Evolutionary conservation across 2,888 invertebrate species (phyloP).

Genomic region (Parnassius apollo): DNA sequence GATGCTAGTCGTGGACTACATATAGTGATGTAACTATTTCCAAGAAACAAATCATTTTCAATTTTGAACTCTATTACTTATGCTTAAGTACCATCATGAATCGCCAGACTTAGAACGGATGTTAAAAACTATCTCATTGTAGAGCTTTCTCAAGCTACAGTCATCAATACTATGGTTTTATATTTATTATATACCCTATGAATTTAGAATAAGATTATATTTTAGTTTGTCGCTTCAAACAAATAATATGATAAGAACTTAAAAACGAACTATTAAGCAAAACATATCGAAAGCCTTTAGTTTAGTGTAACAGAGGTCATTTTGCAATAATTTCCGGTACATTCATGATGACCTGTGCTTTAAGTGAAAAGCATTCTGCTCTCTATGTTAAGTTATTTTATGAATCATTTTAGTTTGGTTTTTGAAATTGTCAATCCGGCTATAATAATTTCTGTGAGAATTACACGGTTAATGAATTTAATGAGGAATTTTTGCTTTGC

Average conservation of each 20-base stretch:
- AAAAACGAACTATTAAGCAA: conserved; percentile 14
- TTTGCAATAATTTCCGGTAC: conserved; percentile 26
- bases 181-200: conserved; percentile 9
- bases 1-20: conserved; percentile 41
- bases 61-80: conserved; percentile 11
- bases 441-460: conserved; percentile 27
- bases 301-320: conserved; percentile 25
- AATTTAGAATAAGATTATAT: neutral
- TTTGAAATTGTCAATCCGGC: neutral
- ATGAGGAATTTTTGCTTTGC: conserved; percentile 21
- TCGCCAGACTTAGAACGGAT: conserved; percentile 1
- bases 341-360: neutral
- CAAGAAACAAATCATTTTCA: neutral
- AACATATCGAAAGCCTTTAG: conserved; percentile 18
- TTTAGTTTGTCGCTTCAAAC: neutral
- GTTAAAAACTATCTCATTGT: conserved; percentile 14
- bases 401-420: conserved; percentile 8
- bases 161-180: neutral
- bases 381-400: neutral
- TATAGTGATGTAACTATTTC: conserved; percentile 53
- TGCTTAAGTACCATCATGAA: neutral
- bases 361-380: conserved; percentile 4
- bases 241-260: neutral
- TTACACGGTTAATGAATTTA: conserved; percentile 28
- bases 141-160: conserved; percentile 23